These are phyloP conservation scores for Marronus borbonicus DNA, from an alignment of 2,888 invertebrate genomes.

Conservation along the genomic window DNA sequence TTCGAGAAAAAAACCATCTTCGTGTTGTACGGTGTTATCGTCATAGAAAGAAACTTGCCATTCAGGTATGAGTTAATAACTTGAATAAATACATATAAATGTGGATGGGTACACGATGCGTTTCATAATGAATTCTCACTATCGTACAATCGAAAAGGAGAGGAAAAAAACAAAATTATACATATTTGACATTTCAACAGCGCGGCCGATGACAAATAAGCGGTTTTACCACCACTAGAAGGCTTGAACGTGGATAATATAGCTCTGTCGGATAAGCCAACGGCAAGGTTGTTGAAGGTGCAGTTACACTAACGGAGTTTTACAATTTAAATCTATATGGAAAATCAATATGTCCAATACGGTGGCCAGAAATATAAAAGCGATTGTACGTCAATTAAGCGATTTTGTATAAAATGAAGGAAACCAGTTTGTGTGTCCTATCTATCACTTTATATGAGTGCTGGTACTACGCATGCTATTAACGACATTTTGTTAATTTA, in stretches of 20 bases:
- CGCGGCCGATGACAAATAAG: background rate
- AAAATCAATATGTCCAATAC: background rate
- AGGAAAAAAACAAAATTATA: constrained; percentile 20
- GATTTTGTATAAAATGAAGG: too few species aligned
- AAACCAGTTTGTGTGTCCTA: too few species aligned
- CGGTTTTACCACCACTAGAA: constrained; percentile 23
- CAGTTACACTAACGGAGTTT: constrained; percentile 20
- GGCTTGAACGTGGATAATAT: constrained; percentile 8
- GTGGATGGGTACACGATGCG: background rate
- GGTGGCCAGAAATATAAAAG: background rate
- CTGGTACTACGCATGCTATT: too few species aligned
- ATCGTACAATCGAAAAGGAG: constrained; percentile 13
- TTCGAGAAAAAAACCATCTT: background rate
- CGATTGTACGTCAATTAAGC: background rate
- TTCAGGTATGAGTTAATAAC: background rate
- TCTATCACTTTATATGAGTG: too few species aligned
- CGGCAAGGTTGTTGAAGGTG: constrained; percentile 43
- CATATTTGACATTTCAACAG: constrained; percentile 36
- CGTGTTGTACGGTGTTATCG: background rate
- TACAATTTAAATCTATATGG: constrained; percentile 7
- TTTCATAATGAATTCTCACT: constrained; percentile 31
- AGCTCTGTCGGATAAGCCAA: constrained; percentile 5
- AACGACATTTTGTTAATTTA: too few species aligned
- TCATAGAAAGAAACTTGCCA: constrained; percentile 12
- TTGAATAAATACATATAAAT: constrained; percentile 11